Evolutionary conservation across 2,888 invertebrate species (phyloP), one percentile per base, ranked within the genome.

Genomic region (Malachius bipustulatus): DNA sequence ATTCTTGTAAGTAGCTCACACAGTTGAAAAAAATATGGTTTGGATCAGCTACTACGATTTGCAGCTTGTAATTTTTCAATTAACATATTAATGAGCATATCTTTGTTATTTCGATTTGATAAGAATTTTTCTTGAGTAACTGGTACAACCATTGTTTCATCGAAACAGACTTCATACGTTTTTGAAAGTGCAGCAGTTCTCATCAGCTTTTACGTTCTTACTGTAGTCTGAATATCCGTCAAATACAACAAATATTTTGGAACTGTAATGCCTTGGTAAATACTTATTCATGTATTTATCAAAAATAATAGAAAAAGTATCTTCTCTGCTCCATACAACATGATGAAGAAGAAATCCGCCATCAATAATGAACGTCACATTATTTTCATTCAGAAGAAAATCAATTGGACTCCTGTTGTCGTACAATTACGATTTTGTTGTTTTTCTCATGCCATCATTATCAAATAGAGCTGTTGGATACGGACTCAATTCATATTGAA

Each of bases 131-230:
- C 40, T 47, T 49, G 50, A 34, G 45, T 46, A 38, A 43, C 44
- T 45, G 47, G 41, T 35, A 55, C 51, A 42, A 39, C 34, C 44
- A 51, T 54, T 42, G 45, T 47, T 51, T 50, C 49, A 38, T 52
- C 51, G 39, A 56, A 58, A 48, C 45, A 47, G 46, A 55, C 50
- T 54, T 54, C 49, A 47, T 49, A 54, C 26, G 52, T 44, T 51
- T 43, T 53, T 46, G 49, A 54, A 49, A 52, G 46, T 35, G 51
- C 52, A 48, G 52, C 51, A 47, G 54, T 55, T 53, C 53, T 49
- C n/a, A n/a, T n/a, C n/a, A 42, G 55, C 48, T 58, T 59, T 56
- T 31, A 54, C 52, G 37, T 55, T 55, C 42, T 52, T 54, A 48
- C 42, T 49, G 34, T 49, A 45, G 44, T 55, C 28, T 11, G 50